Percentiles rank a stretch among this genome's conserved stretches.
These are phyloP conservation scores for Fregetta grallaria DNA, from an alignment of 2,113 vertebrate genomes.

Conservation along the genomic window DNA sequence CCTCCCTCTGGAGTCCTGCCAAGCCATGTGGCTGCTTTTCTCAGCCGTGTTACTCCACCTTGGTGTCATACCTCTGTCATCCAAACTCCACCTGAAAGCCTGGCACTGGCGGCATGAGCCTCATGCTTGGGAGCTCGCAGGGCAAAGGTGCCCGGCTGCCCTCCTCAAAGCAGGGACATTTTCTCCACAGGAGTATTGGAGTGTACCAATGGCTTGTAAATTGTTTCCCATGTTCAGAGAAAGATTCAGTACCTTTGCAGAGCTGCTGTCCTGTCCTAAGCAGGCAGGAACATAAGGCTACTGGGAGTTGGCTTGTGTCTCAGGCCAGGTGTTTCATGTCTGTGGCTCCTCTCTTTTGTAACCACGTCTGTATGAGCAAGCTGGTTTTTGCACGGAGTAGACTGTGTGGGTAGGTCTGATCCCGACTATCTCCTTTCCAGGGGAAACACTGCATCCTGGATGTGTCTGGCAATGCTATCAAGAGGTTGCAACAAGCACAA, in stretches of 20 bases:
- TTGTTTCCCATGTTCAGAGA: neutral
- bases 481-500: conserved; percentile 98
- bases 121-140: neutral
- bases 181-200: neutral
- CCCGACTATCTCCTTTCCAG: conserved; percentile 62
- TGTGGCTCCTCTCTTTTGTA: neutral
- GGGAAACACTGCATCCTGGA: conserved; percentile 99
- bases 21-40: neutral
- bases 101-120: neutral
- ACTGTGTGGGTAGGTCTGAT: neutral
- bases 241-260: neutral
- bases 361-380: neutral
- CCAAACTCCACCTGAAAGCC: neutral
- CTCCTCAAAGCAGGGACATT: accelerated
- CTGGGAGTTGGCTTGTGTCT: neutral
- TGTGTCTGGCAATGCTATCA: conserved; percentile 98
- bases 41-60: neutral
- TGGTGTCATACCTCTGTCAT: neutral
- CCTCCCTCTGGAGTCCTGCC: neutral
- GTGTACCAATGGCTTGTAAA: neutral
- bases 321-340: neutral
- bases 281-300: neutral
- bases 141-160: neutral
- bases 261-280: neutral
- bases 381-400: neutral